These are phyloP conservation scores for Sebastes schlegelii DNA, from an alignment of 2,113 vertebrate species.

Conservation along the genomic window DNA sequence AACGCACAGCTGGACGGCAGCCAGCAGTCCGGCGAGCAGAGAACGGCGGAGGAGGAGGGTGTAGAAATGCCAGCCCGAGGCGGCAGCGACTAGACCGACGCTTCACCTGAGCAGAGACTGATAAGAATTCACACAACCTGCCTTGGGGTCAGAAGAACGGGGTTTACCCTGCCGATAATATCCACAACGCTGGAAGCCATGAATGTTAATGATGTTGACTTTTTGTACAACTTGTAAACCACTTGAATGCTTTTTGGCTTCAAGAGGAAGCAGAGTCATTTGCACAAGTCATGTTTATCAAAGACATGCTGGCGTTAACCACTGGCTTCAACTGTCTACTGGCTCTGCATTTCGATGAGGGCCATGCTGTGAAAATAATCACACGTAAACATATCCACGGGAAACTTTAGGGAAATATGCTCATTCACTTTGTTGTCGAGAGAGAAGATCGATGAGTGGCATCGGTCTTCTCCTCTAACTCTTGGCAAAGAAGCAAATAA, in stretches of 20 bases:
- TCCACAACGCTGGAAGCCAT: slow-evolving; percentile 47
- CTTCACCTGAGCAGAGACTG: slow-evolving; percentile 70
- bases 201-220: slow-evolving; percentile 59
- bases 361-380: slow-evolving; percentile 29
- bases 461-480: too few species aligned
- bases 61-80: slow-evolving; percentile 35
- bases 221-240: slow-evolving; percentile 49
- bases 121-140: slow-evolving; percentile 57
- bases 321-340: background rate
- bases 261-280: slow-evolving; percentile 25
- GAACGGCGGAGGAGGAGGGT: slow-evolving; percentile 20
- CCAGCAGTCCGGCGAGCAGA: slow-evolving; percentile 24
- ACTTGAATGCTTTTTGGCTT: slow-evolving; percentile 33
- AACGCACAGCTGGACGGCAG: slow-evolving; percentile 46
- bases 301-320: slow-evolving; percentile 35
- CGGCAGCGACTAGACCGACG: slow-evolving; percentile 41
- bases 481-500: too few species aligned
- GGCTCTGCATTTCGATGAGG: slow-evolving; percentile 6
- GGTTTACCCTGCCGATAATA: slow-evolving; percentile 33
- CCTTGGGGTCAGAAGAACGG: slow-evolving; percentile 55
- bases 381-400: slow-evolving; percentile 5
- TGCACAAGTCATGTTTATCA: slow-evolving; percentile 55
- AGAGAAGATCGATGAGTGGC: background rate
- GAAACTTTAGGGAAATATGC: background rate
- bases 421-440: background rate